These are phyloP conservation scores for Pseudococcus viburni DNA, from an alignment of 2,888 invertebrate genomes.

Conservation along the genomic window DNA sequence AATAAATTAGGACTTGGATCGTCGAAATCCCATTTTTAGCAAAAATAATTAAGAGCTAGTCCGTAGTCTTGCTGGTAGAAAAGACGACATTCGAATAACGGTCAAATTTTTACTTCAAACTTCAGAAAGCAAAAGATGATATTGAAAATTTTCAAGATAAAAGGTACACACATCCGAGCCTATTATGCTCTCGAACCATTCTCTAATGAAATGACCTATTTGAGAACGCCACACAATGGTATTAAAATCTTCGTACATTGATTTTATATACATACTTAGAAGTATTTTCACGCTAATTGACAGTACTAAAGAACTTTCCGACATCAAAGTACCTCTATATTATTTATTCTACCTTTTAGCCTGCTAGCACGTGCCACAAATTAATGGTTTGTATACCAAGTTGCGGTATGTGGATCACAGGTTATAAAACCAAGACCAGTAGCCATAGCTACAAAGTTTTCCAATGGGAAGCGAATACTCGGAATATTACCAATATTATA, in stretches of 20 bases:
- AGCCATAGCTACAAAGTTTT: not conserved
- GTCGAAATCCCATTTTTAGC: no score
- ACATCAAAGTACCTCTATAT: not conserved
- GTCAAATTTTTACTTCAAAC: not conserved
- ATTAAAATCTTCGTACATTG: not conserved
- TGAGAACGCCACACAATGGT: not conserved
- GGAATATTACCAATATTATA: not conserved
- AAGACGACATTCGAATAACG: not conserved
- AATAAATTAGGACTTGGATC: no score
- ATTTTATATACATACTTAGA: not conserved
- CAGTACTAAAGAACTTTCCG: not conserved
- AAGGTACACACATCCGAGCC: not conserved
- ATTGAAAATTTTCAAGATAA: not conserved
- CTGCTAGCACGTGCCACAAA: not conserved
- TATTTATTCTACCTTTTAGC: not conserved
- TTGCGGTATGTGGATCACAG: not conserved
- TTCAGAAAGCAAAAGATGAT: not conserved
- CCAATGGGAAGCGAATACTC: not conserved
- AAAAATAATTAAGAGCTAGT: no score
- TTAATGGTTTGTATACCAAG: not conserved
- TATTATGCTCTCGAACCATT: not conserved
- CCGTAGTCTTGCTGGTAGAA: no score
- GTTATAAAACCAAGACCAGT: not conserved
- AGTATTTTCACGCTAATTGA: conserved; percentile 43
- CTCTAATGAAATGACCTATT: not conserved